A percentile compares a stretch with the other conserved stretches of the same genome.
Conservation (phyloP, 53 echinoderm and acorn worm genomes). For the Paelopatides confundens region DNA sequence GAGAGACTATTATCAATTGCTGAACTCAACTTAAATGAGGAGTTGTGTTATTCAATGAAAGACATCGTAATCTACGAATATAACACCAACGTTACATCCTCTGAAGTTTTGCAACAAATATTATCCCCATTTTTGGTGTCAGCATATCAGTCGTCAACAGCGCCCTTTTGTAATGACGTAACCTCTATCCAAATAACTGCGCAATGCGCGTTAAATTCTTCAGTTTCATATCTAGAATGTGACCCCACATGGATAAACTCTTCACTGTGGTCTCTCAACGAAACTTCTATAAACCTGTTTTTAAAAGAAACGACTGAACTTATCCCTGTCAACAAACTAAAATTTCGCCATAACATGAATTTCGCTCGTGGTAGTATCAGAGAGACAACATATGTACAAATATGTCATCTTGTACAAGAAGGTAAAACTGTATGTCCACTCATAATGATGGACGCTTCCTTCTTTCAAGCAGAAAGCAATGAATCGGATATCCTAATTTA, state of each 20-base stretch:
- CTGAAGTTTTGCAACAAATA: neutral
- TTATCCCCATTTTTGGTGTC: neutral
- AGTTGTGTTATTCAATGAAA: neutral
- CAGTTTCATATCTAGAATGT: neutral
- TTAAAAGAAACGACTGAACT: neutral
- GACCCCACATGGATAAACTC: neutral
- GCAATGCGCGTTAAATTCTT: neutral
- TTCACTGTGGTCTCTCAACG: neutral
- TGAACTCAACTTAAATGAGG: neutral
- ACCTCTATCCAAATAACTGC: neutral
- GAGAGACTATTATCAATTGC: neutral
- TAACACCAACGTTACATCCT: neutral
- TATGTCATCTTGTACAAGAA: neutral
- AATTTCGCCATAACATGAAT: neutral
- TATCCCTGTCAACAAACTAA: neutral
- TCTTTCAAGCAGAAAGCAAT: neutral
- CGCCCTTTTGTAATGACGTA: neutral
- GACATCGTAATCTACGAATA: neutral
- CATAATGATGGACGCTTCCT: neutral
- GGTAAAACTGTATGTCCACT: neutral
- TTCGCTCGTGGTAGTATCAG: neutral
- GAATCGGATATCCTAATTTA: neutral
- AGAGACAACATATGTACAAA: neutral
- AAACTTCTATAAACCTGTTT: neutral
- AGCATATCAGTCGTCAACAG: neutral